These are phyloP conservation scores for Cheilosia vulpina DNA, from an alignment of 2,888 invertebrate species.

Conservation along the genomic window DNA sequence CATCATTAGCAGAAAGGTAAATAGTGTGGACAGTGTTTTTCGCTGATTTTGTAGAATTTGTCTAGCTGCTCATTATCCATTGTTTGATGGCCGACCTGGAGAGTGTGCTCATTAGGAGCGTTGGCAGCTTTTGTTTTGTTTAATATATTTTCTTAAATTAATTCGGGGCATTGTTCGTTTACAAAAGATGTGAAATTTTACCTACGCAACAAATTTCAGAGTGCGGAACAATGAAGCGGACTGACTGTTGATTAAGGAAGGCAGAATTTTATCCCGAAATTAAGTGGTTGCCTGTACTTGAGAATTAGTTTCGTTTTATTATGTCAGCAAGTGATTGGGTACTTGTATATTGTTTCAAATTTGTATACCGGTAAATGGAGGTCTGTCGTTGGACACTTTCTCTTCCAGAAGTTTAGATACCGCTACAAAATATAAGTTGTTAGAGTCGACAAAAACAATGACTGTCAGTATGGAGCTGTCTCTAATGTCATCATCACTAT, in stretches of 20 bases:
- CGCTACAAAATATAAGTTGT: too few species aligned
- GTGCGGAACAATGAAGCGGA: not conserved
- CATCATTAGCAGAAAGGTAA: conserved; percentile 14
- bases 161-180: conserved; percentile 38
- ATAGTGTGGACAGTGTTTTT: conserved; percentile 5
- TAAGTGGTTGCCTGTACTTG: too few species aligned
- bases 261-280: too few species aligned
- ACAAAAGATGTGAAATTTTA: not conserved
- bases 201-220: not conserved
- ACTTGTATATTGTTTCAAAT: too few species aligned
- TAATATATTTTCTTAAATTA: conserved; percentile 44
- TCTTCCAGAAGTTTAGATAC: too few species aligned
- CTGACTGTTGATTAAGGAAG: not conserved
- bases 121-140: conserved; percentile 1
- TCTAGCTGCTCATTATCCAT: conserved; percentile 60
- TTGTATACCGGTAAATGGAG: too few species aligned
- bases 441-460: too few species aligned
- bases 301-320: too few species aligned
- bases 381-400: too few species aligned
- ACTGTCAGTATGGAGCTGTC: too few species aligned
- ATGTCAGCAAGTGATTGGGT: too few species aligned
- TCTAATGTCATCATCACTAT: too few species aligned
- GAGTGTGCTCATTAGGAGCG: conserved; percentile 49
- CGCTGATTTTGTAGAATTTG: conserved; percentile 57
- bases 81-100: conserved; percentile 41